Base-by-base conservation (phyloP, 2,797 vertebrate genomes). In the Echiichthys vipera region DNA sequence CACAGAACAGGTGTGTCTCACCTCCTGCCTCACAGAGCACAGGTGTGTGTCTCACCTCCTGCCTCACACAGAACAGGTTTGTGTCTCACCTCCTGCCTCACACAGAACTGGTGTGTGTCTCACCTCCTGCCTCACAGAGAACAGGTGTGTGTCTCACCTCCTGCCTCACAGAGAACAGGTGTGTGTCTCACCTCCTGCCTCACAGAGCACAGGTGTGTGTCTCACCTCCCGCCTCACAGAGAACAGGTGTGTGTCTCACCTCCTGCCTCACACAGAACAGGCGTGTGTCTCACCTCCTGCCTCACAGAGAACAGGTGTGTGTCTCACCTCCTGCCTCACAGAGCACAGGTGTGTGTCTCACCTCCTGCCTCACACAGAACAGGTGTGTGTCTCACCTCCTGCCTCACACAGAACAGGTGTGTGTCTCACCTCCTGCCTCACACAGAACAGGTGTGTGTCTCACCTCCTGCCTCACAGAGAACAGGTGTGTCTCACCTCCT, bases 101-200 rank as follows among this genome's bases (percentile, higher is more conserved):
- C n/a, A n/a, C n/a, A n/a, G n/a, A n/a, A n/a, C n/a, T n/a, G n/a
- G n/a, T n/a, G 20, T 20, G 59, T 0, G 39, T 30, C 18, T 94
- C 89, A 99, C 98, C 97, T 99, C 98, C 29, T 93, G 92, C 56
- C n/a, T n/a, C n/a, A n/a, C n/a, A n/a, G n/a, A n/a, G n/a, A n/a
- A n/a, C n/a, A n/a, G n/a, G n/a, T n/a, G 20, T 20, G 59, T 0
- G 39, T 30, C 18, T 94, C 89, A 99, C 98, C 97, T 99, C 98
- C 29, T 93, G 92, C 56, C n/a, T n/a, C n/a, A n/a, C n/a, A n/a
- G n/a, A n/a, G n/a, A n/a, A n/a, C n/a, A n/a, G n/a, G n/a, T n/a
- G 20, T 20, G 59, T 0, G 39, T 30, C 18, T 94, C 89, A 99
- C 98, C 97, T 99, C 98, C 29, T 93, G 92, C 56, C n/a, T n/a